Evolutionary conservation across 2,888 invertebrate species (phyloP).

Genomic region (Dryocosmus kuriphilus): DNA sequence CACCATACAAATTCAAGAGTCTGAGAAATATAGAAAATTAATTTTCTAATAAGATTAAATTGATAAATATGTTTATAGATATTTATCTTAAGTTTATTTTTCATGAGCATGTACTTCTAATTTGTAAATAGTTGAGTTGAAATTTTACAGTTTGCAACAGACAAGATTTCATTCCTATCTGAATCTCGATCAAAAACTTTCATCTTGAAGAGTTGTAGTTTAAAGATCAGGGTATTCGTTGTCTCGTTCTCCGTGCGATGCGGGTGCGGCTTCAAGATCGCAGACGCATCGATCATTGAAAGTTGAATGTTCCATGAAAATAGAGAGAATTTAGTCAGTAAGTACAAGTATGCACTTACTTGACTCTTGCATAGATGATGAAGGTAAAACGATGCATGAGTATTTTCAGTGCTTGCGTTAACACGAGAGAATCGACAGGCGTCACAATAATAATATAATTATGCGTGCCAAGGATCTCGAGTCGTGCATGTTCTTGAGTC

Average conservation of each 20-base stretch:
- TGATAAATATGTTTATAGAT: no score
- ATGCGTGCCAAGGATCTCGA: slow-evolving; percentile 69
- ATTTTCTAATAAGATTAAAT: neutral
- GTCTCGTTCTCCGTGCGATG: slow-evolving; percentile 24
- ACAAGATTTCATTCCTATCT: neutral
- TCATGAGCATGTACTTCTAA: neutral
- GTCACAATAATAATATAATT: slow-evolving; percentile 41
- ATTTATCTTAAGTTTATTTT: no score
- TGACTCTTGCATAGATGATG: slow-evolving; percentile 4
- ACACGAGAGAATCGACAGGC: slow-evolving; percentile 18
- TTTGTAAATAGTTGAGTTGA: neutral
- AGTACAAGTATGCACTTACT: slow-evolving; percentile 44
- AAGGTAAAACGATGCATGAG: slow-evolving; percentile 23
- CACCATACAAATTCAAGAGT: neutral
- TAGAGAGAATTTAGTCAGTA: slow-evolving; percentile 23
- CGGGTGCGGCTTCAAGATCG: slow-evolving; percentile 45
- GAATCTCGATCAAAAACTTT: neutral
- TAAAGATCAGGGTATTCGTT: neutral
- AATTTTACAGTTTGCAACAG: neutral
- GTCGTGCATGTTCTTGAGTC: slow-evolving; percentile 56
- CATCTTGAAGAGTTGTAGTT: neutral
- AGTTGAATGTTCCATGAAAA: slow-evolving; percentile 46
- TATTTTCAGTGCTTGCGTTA: slow-evolving; percentile 2
- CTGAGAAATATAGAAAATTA: neutral
- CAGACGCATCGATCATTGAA: slow-evolving; percentile 44